Conservation (phyloP, 2,113 vertebrate species). For the Gracilinanus agilis region DNA sequence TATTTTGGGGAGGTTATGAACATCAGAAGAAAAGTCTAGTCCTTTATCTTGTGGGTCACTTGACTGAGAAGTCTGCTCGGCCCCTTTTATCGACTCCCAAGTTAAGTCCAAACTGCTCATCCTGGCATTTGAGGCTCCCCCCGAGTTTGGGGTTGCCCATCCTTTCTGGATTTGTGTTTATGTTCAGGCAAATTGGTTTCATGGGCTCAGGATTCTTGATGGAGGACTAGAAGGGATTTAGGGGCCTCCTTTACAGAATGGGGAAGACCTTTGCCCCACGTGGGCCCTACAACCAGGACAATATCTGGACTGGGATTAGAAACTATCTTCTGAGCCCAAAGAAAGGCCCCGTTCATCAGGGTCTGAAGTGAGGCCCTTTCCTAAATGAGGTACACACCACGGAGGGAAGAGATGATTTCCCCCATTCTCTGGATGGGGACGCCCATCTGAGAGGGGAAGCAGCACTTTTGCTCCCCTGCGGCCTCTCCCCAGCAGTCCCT, state of each 20-base stretch:
- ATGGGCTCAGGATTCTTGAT: neutral
- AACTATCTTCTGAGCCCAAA: no score
- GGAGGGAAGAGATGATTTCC: neutral
- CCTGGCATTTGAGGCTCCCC: neutral
- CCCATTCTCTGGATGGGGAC: neutral
- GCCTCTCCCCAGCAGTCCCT: no score
- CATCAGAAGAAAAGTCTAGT: neutral
- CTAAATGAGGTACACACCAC: neutral
- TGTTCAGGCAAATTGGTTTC: neutral
- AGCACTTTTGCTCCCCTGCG: no score
- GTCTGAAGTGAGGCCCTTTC: neutral
- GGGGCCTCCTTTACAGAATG: neutral
- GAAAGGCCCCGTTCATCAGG: neutral
- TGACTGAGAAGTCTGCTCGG: neutral
- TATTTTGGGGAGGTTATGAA: neutral
- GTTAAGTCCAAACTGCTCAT: neutral
- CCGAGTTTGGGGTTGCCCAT: neutral
- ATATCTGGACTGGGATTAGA: no score
- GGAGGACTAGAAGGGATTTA: neutral
- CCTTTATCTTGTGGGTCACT: neutral
- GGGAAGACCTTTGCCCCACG: neutral
- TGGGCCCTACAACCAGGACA: neutral
- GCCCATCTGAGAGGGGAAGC: neutral
- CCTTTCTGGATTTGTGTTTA: neutral
- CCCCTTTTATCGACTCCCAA: neutral